Base-by-base conservation (phyloP, 2,113 vertebrate species). In the Phrynosoma platyrhinos region DNA sequence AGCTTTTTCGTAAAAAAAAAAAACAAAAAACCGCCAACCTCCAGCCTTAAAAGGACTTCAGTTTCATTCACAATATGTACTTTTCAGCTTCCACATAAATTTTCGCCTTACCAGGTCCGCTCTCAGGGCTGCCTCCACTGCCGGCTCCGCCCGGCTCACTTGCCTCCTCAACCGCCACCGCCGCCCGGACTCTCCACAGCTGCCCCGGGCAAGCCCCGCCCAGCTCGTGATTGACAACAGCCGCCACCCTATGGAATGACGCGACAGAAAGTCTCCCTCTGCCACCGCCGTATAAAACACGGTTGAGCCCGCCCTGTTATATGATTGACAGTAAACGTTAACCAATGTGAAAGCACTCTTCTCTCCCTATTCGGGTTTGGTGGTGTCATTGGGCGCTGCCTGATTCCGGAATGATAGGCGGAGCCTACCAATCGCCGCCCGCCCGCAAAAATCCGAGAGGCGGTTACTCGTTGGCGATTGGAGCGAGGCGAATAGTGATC, bases 301-400 rank as follows among this genome's bases (percentile, higher is more conserved):
- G 13, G 18, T 7, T 30, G 18, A 32, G 2, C 55, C 88, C 40
- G 9, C 40, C 88, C 68, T 55, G 3, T 10, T 23, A 0, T 40
- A 21, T 47, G 83, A 82, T 55, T 76, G 84, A 82, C 58, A 30
- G 12, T 5, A 16, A 10, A 23, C 5, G 0, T n/a, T 3, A 42
- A 30, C 83, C 88, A 86, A 82, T 89, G 9, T n/a, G 5, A 25
- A 23, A 42, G n/a, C n/a, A 20, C 6, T n/a, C 4, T 40, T 53
- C 72, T 30, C 13, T 25, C 55, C 23, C 6, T 74, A 16, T 27
- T 32, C n/a, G 25, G 5, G 55, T 52, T 42, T 82, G 71, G 47
- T 16, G 80, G 72, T 75, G 80, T 88, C 87, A 78, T 88, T 74
- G 87, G 87, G 87, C 80, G 87, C 87, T 88, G 87, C 66, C 87